Base-by-base conservation (phyloP, 2,888 invertebrate genomes). In the Caenorhabditis panamensis region DNA sequence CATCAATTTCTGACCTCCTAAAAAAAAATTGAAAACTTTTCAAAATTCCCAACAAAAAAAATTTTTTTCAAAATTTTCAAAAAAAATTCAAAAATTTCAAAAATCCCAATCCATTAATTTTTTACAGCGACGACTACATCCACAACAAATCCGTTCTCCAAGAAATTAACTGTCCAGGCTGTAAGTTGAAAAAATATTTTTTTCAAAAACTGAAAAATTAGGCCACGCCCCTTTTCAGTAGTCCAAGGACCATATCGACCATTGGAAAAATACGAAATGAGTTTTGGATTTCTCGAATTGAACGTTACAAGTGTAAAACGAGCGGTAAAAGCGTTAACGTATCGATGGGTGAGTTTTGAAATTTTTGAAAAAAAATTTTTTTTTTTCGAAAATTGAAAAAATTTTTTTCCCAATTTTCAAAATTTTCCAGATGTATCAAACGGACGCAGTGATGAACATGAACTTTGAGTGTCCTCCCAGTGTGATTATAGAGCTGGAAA, bases 301-400 rank as follows among this genome's bases (percentile, higher is more conserved):
- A 36, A 18, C 22, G 24, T 36, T n/a, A n/a, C n/a, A n/a, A n/a
- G 58, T n/a, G 59, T 73, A 5, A 58, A 20, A 28, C 56, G 31
- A 11, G 73, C 41, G 9, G 24, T 59, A 28, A 73, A 66, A 26
- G 73, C 73, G 58, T 11, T 59, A 8, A 73, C 64, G 37, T 73
- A 41, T 49, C 64, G 73, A 73, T 73, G 73, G 73, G 66, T 73
- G n/a, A n/a, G n/a, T n/a, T n/a, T n/a, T n/a, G n/a, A n/a, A n/a
- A n/a, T n/a, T n/a, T n/a, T n/a, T n/a, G n/a, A n/a, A n/a, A n/a
- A n/a, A n/a, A n/a, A n/a, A n/a, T n/a, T n/a, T 6, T 11, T 13
- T 3, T 26, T 5, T n/a, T n/a, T n/a, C n/a, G n/a, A n/a, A n/a
- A n/a, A n/a, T n/a, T n/a, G n/a, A n/a, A n/a, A n/a, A n/a, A 37